Evolutionary conservation across 1,140 invertebrate species (phyloP).

Genomic region (Sycobia sp.): DNA sequence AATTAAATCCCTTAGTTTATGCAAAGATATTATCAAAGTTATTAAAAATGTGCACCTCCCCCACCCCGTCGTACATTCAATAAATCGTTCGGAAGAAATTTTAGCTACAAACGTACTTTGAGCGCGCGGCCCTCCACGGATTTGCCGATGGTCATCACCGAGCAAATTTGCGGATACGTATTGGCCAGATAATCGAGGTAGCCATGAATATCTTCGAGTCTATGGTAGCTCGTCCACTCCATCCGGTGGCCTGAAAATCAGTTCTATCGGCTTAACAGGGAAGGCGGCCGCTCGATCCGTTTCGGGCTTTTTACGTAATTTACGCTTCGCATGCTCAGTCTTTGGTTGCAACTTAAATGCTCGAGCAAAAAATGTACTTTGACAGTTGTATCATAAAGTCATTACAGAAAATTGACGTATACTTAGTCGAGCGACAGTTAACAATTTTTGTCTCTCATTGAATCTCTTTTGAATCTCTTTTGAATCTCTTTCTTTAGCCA

Average conservation of each 20-base stretch:
- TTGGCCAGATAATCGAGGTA: constrained; percentile 78
- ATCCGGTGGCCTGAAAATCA: constrained; percentile 71
- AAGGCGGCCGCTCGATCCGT: not conserved
- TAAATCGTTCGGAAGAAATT: too few species aligned
- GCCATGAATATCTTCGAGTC: constrained; percentile 71
- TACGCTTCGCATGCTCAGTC: constrained; percentile 26
- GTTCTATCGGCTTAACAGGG: constrained; percentile 17
- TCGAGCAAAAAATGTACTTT: too few species aligned
- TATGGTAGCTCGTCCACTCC: constrained; percentile 81
- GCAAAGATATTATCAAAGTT: too few species aligned
- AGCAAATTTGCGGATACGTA: constrained; percentile 75
- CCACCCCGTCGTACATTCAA: too few species aligned
- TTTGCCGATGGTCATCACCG: constrained; percentile 75
- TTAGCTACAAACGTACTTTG: constrained; percentile 69
- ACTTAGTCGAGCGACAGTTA: too few species aligned
- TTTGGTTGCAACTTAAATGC: not conserved
- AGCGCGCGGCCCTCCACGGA: constrained; percentile 77
- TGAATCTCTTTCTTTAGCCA: too few species aligned
- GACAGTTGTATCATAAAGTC: too few species aligned
- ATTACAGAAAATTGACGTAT: too few species aligned
- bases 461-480: too few species aligned
- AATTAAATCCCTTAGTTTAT: too few species aligned
- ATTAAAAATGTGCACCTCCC: too few species aligned
- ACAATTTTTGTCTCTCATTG: too few species aligned
- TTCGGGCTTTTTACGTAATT: not conserved